Evolutionary conservation across 2,797 vertebrate genomes (phyloP).

Genomic region (Fringilla coelebs): DNA sequence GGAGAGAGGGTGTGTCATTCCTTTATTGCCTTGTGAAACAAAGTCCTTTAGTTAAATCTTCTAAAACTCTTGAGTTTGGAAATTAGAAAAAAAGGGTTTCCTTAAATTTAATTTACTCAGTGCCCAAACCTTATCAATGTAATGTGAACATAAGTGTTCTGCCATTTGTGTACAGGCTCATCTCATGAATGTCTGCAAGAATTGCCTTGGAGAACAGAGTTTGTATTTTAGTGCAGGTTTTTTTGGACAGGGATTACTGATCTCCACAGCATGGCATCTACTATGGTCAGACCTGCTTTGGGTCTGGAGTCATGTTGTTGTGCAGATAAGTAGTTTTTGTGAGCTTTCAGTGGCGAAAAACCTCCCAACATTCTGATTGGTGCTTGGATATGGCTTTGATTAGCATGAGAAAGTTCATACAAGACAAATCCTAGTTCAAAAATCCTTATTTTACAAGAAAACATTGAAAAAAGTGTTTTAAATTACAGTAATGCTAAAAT

Average conservation of each 20-base stretch:
- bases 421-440: neutral
- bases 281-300: neutral
- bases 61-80: neutral
- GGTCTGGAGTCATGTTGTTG: neutral
- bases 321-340: neutral
- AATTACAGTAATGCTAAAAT: neutral
- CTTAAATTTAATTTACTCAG: neutral
- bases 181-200: neutral
- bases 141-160: neutral
- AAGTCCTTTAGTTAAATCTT: neutral
- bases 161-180: neutral
- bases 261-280: neutral
- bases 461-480: neutral
- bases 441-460: neutral
- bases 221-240: neutral
- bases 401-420: neutral
- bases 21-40: neutral
- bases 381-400: neutral
- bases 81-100: neutral
- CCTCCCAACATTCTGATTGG: rapidly evolving
- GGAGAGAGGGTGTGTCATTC: neutral
- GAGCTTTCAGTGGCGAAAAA: neutral
- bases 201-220: neutral
- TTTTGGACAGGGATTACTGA: neutral
- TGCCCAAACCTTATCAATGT: neutral